These are phyloP conservation scores for Lasaia peninsularis DNA, from an alignment of 1,140 invertebrate genomes.

Conservation along the genomic window DNA sequence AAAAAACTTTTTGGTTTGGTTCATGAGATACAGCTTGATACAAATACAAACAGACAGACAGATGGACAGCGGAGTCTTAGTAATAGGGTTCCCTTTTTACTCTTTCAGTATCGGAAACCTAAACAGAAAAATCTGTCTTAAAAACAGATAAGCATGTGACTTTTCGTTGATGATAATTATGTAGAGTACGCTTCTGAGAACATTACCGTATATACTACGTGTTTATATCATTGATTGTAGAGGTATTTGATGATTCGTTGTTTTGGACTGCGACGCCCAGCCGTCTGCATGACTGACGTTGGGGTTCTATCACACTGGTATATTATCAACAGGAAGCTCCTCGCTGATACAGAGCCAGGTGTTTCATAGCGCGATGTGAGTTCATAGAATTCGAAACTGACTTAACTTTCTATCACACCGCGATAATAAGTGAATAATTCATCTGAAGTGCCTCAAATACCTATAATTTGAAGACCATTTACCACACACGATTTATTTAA, in stretches of 20 bases:
- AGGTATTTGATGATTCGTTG: conserved; percentile 24
- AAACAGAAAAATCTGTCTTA: no score
- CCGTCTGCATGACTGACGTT: conserved; percentile 22
- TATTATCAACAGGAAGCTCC: conserved; percentile 53
- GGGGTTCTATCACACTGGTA: conserved; percentile 2
- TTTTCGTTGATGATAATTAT: no score
- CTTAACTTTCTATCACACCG: conserved; percentile 21
- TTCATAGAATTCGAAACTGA: conserved; percentile 46
- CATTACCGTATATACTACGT: not conserved
- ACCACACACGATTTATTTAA: no score
- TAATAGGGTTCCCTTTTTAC: no score
- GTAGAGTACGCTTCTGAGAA: not conserved
- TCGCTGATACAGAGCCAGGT: conserved; percentile 44
- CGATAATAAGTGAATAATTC: no score
- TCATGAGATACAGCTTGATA: no score
- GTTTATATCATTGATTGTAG: conserved; percentile 4
- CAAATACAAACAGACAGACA: no score
- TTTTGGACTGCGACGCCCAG: conserved; percentile 22
- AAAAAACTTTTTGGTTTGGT: no score
- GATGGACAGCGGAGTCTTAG: no score
- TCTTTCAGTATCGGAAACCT: no score
- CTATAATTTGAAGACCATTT: no score
- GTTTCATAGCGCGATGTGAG: conserved; percentile 24
- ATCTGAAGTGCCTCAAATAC: not conserved
- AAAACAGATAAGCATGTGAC: no score